Percentiles rank a stretch among this genome's conserved stretches.
Evolutionary conservation across 2,113 vertebrate genomes (phyloP).

Genomic region (Equus przewalskii): DNA sequence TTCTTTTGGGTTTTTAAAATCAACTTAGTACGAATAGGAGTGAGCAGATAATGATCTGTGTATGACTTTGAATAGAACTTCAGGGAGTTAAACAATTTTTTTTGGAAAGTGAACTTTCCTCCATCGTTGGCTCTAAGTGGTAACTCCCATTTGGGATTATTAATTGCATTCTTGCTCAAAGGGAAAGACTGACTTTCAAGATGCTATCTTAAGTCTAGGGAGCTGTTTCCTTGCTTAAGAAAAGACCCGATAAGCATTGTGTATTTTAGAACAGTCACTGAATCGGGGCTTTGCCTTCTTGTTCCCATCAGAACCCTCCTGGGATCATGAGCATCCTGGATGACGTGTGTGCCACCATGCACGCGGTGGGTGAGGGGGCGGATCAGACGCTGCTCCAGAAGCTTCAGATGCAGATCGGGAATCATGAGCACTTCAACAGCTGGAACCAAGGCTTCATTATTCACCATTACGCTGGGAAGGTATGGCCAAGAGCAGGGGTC

Average conservation of each 20-base stretch:
- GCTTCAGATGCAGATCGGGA: conserved; percentile 96
- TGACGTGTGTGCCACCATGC: conserved; percentile 99
- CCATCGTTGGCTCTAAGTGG: not conserved
- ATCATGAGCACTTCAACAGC: conserved; percentile 99
- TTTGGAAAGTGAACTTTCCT: not conserved
- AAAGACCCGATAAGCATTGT: accelerated
- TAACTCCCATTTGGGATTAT: not conserved
- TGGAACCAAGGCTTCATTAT: conserved; percentile 99
- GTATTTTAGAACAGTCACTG: not conserved
- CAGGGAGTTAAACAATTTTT: not conserved
- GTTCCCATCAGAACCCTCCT: conserved; percentile 93
- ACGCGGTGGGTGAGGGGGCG: conserved; percentile 96
- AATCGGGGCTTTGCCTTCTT: not conserved
- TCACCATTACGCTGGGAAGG: conserved; percentile 99
- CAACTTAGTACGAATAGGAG: not conserved
- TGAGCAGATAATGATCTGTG: conserved; percentile 8
- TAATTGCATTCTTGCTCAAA: not conserved
- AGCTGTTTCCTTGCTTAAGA: not conserved
- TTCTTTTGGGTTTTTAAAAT: not conserved
- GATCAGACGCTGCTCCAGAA: conserved; percentile 99
- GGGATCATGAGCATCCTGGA: conserved; percentile 98
- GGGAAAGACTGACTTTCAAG: not conserved
- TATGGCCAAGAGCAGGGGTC: conserved; percentile 62
- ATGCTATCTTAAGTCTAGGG: not conserved
- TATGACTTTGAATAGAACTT: not conserved